phyloP scores from a whole-genome alignment of 1,140 invertebrate species.

The Whitmania pigra region DNA sequence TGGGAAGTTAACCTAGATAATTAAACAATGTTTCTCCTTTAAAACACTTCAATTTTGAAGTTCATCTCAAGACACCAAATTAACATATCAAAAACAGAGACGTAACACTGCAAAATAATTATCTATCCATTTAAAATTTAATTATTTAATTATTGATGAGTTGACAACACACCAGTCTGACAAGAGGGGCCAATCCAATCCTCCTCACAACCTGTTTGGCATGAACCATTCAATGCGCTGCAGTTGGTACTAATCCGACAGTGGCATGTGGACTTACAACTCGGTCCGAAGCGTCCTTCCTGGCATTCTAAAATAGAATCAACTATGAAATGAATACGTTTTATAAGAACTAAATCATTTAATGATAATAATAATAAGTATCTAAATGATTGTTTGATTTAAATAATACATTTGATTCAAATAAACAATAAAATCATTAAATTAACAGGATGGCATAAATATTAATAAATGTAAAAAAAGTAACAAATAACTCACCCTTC shows the following conservation, averaged over 20 bases:
- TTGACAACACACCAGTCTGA: constrained; percentile 15
- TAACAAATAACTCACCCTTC: constrained; percentile 3
- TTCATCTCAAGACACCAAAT: neutral
- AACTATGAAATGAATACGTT: too few relatives aligned
- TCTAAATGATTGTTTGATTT: too few relatives aligned
- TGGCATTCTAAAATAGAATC: neutral
- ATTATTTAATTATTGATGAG: too few relatives aligned
- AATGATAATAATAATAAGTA: too few relatives aligned
- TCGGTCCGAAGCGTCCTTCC: constrained; percentile 1
- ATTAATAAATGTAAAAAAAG: too few relatives aligned
- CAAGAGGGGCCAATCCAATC: constrained; percentile 14
- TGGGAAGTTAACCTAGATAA: too few relatives aligned
- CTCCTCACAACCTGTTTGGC: neutral
- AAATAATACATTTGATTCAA: too few relatives aligned
- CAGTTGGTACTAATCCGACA: neutral
- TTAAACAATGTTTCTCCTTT: too few relatives aligned
- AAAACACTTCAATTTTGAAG: too few relatives aligned
- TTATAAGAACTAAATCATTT: too few relatives aligned
- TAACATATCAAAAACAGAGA: neutral
- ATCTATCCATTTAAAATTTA: neutral
- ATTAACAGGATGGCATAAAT: too few relatives aligned
- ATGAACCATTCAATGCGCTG: neutral
- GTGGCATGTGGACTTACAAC: constrained; percentile 2
- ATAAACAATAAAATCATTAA: too few relatives aligned
- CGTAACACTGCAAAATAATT: neutral